phyloP scores from a whole-genome alignment of 1,140 invertebrate genomes.

The Palaemon carinicauda region DNA sequence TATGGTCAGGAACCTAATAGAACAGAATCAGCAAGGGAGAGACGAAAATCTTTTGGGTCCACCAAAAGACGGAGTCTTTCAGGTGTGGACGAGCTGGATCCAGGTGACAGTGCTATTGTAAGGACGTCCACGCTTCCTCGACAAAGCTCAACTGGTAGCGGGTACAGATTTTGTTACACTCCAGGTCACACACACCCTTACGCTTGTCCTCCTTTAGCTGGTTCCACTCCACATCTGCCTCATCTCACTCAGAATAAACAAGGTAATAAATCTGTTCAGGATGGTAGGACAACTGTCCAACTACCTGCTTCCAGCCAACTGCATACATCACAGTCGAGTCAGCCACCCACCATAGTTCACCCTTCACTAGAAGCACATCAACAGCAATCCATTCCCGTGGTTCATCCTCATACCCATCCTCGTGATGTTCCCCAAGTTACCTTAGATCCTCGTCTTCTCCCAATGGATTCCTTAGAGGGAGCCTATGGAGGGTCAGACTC shows the following conservation, averaged over 20 bases:
- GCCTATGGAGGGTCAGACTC: constrained; percentile 44
- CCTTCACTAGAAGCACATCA: background rate
- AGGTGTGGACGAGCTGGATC: background rate
- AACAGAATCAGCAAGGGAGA: background rate
- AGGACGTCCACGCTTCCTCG: constrained; percentile 37
- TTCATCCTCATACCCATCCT: background rate
- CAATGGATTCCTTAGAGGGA: constrained; percentile 18
- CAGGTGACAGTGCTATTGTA: background rate
- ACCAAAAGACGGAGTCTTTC: constrained; percentile 32
- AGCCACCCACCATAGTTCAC: too few relatives aligned
- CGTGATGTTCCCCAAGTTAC: constrained; percentile 21
- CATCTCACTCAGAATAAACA: background rate
- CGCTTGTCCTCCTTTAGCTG: constrained; percentile 25
- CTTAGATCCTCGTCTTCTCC: constrained; percentile 32
- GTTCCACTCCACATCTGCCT: constrained; percentile 38
- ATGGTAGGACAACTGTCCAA: too few relatives aligned
- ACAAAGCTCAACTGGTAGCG: constrained; percentile 18
- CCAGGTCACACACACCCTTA: constrained; percentile 45
- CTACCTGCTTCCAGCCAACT: background rate
- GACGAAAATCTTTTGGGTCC: constrained; percentile 25
- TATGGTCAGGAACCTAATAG: constrained; percentile 9
- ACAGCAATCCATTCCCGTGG: background rate
- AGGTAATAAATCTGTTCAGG: background rate
- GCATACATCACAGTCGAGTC: too few relatives aligned
- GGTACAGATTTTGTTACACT: constrained; percentile 43